Base-by-base conservation (phyloP, 1,140 invertebrate genomes). In the Hyphantria cunea region DNA sequence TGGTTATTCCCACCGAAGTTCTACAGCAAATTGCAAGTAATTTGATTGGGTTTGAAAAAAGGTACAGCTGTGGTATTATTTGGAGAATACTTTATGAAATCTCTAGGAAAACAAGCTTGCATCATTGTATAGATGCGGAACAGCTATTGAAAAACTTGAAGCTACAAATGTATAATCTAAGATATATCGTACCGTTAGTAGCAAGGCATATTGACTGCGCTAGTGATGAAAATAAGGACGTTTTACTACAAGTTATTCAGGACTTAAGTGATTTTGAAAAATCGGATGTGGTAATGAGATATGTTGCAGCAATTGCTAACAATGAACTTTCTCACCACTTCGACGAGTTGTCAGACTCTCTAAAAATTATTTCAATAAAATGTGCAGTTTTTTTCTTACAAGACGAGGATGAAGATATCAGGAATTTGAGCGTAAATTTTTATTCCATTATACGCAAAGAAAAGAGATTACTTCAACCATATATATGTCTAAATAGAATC, bases 381-480 rank as follows among this genome's bases (percentile, higher is more conserved):
- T 64, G 83, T 32, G 78, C 80, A 45, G 34, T 90, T 32, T 77
- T 83, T 45, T 69, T 91, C 0, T 64, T 91, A 31, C 90, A 91
- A 84, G 91, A 91, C 72, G 91, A 92, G 72, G 83, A 91, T 67
- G 81, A 84, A 59, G 77, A 82, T 72, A 70, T 92, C n/a, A 79
- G 90, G 66, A 74, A 76, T 62, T 62, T 78, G 53, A 82, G 76
- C 78, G 68, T 81, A 11, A 33, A 67, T 17, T 86, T 84, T 66
- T 81, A 80, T 52, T 76, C 64, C 52, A 72, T 70, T 51, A 37
- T 81, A 37, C 76, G 17, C 33, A 63, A 74, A 51, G 47, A 66
- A 10, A 60, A 68, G 42, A n/a, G n/a, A 13, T 11, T 63, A 11
- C 25, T 69, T 49, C 82, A 91, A 50, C 80, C 89, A 6, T 88